These are phyloP conservation scores for Leptopilina myrica DNA, from an alignment of 2,888 invertebrate species.

Conservation along the genomic window DNA sequence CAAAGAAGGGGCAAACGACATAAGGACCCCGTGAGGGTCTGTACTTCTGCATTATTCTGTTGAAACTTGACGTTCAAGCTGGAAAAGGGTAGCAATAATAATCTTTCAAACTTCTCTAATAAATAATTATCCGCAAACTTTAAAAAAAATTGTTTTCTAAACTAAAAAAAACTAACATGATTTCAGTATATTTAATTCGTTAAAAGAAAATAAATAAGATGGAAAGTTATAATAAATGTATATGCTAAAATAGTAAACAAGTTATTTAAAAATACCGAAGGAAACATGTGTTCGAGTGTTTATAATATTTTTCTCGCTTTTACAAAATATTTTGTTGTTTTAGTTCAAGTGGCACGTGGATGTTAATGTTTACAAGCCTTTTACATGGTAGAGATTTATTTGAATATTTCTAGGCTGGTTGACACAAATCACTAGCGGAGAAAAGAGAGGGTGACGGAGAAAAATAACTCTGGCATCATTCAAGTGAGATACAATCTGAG, in stretches of 20 bases:
- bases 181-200: too few relatives aligned
- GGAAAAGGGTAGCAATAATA: slow-evolving; percentile 32
- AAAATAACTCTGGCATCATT: slow-evolving; percentile 56
- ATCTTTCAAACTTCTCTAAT: not conserved
- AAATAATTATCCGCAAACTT: not conserved
- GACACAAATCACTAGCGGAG: slow-evolving; percentile 56
- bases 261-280: too few relatives aligned
- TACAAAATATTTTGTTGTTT: not conserved
- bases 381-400: slow-evolving; percentile 13
- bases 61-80: slow-evolving; percentile 51
- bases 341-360: not conserved
- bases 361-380: slow-evolving; percentile 11
- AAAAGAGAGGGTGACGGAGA: slow-evolving; percentile 47
- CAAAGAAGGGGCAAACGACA: slow-evolving; percentile 68
- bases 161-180: too few relatives aligned
- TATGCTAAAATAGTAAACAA: too few relatives aligned
- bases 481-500: not conserved
- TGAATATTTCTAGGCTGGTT: slow-evolving; percentile 11
- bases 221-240: too few relatives aligned
- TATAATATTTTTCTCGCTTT: not conserved
- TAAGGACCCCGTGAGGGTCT: slow-evolving; percentile 66
- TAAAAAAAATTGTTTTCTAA: too few relatives aligned
- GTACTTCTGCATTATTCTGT: slow-evolving; percentile 58
- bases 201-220: too few relatives aligned
- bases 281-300: not conserved